phyloP scores from a whole-genome alignment of 1,140 invertebrate genomes.

The Caerostris darwini region DNA sequence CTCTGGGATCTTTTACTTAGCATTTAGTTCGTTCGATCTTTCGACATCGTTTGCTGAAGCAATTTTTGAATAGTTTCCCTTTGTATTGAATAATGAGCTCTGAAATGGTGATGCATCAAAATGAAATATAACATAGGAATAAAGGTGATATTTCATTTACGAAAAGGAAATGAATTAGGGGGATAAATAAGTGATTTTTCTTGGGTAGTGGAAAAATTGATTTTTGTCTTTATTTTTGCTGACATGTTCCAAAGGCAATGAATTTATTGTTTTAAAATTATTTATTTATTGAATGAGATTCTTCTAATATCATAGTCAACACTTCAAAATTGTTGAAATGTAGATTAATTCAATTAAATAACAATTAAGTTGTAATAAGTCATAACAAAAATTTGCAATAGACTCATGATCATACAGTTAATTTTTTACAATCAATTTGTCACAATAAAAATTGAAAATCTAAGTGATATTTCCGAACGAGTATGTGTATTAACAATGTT shows the following conservation, averaged over 20 bases:
- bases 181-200: background rate
- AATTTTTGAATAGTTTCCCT: background rate
- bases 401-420: too few species aligned
- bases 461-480: too few species aligned
- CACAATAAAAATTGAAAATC: too few species aligned
- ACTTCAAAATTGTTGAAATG: too few species aligned
- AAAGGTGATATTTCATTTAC: background rate
- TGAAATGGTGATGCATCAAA: background rate
- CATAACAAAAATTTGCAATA: too few species aligned
- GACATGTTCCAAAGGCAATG: background rate
- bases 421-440: too few species aligned
- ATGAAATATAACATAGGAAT: background rate
- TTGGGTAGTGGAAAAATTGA: background rate
- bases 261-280: background rate
- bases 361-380: too few species aligned
- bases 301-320: too few species aligned
- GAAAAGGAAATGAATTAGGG: background rate
- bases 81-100: constrained; percentile 18
- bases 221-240: background rate
- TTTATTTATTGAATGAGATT: too few species aligned
- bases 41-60: background rate
- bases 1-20: background rate
- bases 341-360: too few species aligned
- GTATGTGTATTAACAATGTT: too few species aligned
- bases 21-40: background rate